A percentile compares a stretch with the other conserved stretches of the same genome.
phyloP scores from a whole-genome alignment of 2,113 vertebrate species.

The Saimiri boliviensis region DNA sequence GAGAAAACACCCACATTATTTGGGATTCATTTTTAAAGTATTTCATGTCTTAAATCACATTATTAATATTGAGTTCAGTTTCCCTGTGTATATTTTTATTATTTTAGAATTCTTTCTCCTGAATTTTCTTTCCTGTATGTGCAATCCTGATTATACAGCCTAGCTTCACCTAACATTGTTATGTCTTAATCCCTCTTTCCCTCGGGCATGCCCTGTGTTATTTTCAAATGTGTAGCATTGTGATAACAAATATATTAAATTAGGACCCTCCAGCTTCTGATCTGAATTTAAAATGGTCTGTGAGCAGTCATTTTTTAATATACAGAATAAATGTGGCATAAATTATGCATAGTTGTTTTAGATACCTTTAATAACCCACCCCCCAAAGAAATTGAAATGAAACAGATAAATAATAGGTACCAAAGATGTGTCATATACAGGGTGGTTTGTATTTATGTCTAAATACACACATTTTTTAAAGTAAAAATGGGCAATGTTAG shows the following conservation, averaged over 20 bases:
- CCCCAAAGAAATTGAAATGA: not conserved
- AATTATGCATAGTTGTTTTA: conserved; percentile 43
- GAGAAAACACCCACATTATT: conserved; percentile 56
- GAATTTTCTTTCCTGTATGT: conserved; percentile 60
- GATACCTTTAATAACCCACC: not conserved
- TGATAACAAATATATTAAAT: conserved; percentile 73
- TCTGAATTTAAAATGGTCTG: conserved; percentile 70
- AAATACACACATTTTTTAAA: not conserved
- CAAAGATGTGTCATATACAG: not conserved
- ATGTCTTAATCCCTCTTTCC: conserved; percentile 73
- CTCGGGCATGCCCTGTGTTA: not conserved
- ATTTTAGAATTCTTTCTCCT: conserved; percentile 32
- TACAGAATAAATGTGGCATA: conserved; percentile 2
- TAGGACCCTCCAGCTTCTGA: conserved; percentile 57
- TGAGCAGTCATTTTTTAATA: conserved; percentile 12
- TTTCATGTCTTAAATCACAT: conserved; percentile 68
- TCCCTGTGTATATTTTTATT: conserved; percentile 42
- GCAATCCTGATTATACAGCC: conserved; percentile 65
- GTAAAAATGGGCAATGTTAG: not conserved
- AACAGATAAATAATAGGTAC: not conserved
- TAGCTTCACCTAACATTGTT: conserved; percentile 68
- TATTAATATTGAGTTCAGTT: conserved; percentile 50
- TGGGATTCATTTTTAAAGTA: conserved; percentile 62
- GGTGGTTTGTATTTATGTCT: not conserved
- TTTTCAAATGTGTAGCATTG: conserved; percentile 75